Conservation (phyloP, 2,888 invertebrate species). For the Drosophila hamatofila region DNA sequence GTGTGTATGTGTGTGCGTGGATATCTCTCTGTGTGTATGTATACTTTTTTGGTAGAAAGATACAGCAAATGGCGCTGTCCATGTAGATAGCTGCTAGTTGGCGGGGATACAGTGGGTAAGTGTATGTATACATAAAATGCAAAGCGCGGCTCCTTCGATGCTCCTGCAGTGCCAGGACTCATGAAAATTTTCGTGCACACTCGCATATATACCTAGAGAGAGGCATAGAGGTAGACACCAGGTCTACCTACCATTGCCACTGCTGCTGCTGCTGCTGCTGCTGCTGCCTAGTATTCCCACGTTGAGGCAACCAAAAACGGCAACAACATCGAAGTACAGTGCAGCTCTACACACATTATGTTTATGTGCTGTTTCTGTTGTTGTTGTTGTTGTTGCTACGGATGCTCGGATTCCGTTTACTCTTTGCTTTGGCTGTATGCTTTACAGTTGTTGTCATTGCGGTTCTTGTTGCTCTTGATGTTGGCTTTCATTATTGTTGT, state of each 20-base stretch:
- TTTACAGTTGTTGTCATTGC: constrained; percentile 77
- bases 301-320: constrained; percentile 67
- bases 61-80: constrained; percentile 48
- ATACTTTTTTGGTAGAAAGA: constrained; percentile 41
- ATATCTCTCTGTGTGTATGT: constrained; percentile 19
- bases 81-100: constrained; percentile 47
- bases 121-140: constrained; percentile 79
- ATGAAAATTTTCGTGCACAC: constrained; percentile 70
- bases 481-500: constrained; percentile 52
- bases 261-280: constrained; percentile 20
- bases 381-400: constrained; percentile 59
- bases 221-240: constrained; percentile 68
- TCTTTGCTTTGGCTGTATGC: constrained; percentile 63
- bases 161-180: constrained; percentile 59
- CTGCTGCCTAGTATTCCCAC: constrained; percentile 60
- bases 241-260: constrained; percentile 69
- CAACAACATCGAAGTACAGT: constrained; percentile 68
- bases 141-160: constrained; percentile 75
- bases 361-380: constrained; percentile 43
- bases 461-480: constrained; percentile 75
- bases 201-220: constrained; percentile 33
- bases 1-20: constrained; percentile 15
- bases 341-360: constrained; percentile 72
- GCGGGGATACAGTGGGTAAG: constrained; percentile 31
- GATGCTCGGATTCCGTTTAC: constrained; percentile 72